Base-by-base conservation (phyloP, 2,797 vertebrate species). In the Clamator glandarius region DNA sequence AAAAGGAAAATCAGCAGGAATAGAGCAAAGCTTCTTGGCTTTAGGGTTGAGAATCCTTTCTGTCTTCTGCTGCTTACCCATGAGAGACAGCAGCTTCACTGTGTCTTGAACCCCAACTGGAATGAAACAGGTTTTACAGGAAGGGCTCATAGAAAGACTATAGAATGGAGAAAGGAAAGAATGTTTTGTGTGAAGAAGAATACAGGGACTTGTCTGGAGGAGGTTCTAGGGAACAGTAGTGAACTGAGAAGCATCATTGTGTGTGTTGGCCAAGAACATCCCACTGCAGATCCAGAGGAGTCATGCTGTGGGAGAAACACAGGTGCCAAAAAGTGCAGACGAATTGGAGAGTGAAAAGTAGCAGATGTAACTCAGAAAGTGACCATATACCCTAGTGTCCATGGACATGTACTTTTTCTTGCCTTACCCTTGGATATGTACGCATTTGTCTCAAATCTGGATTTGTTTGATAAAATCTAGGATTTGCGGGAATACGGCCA, bases 61-160 rank as follows among this genome's bases (percentile, higher is more conserved):
- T 44, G 2, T 39, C 18, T 67, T 33, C 39, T 83, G 11, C 7
- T 80, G 14, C 29, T 62, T 50, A 33, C 15, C 17, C 13, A 18
- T 33, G 20, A 48, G 50, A 69, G 29, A 33, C 5, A 67, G 4
- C 3, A 73, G 4, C 39, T 83, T 64, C 33, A 16, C 42, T 67
- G 21, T 13, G 33, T 9, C 26, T 57, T 63, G 24, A 58, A 55
- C 29, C 15, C 9, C 59, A 70, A 9, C 3, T 35, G 16, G 12
- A 67, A 29, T 25, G 44, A n/a, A 72, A 6, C 6, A 18, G 48
- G 8, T 7, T 31, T 39, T 50, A 26, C 6, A 58, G 18, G 12
- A 9, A 54, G 8, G 1, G 5, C 3, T 68, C 0, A 0, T 4
- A 25, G 36, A 61, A 72, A 50, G 28, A 7, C 7, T 52, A 2